Percentiles rank a stretch among this genome's conserved stretches.
These are phyloP conservation scores for Salarias fasciatus DNA, from an alignment of 2,797 vertebrate species.

Conservation along the genomic window DNA sequence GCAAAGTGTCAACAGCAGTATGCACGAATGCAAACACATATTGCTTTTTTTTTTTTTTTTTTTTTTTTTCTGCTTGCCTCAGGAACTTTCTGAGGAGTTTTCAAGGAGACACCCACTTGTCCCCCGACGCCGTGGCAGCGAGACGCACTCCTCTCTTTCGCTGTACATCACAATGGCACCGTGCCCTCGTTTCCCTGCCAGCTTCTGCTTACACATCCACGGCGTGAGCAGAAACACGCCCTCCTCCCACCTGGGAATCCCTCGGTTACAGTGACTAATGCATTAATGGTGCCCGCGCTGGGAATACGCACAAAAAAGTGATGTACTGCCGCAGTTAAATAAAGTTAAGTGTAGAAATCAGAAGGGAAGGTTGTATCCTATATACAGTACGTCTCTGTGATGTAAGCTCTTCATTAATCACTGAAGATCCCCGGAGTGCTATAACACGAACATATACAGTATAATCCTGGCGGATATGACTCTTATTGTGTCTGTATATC, in stretches of 20 bases:
- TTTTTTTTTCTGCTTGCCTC: slow-evolving; percentile 60
- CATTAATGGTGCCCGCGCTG: slow-evolving; percentile 38
- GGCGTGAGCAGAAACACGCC: slow-evolving; percentile 48
- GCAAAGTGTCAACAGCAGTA: slow-evolving; percentile 1
- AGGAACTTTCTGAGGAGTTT: slow-evolving; percentile 42
- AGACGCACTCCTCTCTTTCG: slow-evolving; percentile 50
- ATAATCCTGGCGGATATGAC: slow-evolving; percentile 6
- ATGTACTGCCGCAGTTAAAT: slow-evolving; percentile 60
- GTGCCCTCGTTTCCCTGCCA: slow-evolving; percentile 54
- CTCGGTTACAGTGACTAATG: slow-evolving; percentile 70
- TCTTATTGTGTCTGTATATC: neutral
- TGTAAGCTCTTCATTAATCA: slow-evolving; percentile 53
- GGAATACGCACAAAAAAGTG: slow-evolving; percentile 64
- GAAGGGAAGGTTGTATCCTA: slow-evolving; percentile 18
- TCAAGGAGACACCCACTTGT: slow-evolving; percentile 57
- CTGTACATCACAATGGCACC: slow-evolving; percentile 40
- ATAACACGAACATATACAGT: slow-evolving; percentile 19
- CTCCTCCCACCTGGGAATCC: slow-evolving; percentile 64
- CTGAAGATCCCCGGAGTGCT: slow-evolving; percentile 15
- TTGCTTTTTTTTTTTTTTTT: slow-evolving; percentile 42
- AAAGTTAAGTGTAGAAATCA: slow-evolving; percentile 54
- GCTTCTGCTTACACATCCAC: neutral
- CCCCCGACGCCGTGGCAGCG: slow-evolving; percentile 15
- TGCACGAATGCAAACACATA: neutral
- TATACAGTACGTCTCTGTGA: slow-evolving; percentile 21